Evolutionary conservation across 2,888 invertebrate genomes (phyloP).

Genomic region (Spatulosminthurus flaviceps): DNA sequence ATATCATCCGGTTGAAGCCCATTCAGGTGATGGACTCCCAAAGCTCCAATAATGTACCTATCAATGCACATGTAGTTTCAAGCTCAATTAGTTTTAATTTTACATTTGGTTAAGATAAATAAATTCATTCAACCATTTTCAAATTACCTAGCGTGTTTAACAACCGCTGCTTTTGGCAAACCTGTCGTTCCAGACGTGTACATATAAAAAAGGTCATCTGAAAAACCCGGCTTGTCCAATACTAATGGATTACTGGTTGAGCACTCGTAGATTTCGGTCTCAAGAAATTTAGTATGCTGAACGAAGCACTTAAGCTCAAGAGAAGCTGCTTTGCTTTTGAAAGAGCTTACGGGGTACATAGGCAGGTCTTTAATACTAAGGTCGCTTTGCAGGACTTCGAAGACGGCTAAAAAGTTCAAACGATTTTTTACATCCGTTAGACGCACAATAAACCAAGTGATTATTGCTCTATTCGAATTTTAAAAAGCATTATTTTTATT

Average conservation of each 20-base stretch:
- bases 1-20: conserved; percentile 4
- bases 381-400: too few relatives aligned
- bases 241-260: neutral
- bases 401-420: too few relatives aligned
- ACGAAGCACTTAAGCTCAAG: too few relatives aligned
- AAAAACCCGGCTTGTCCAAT: conserved; percentile 1
- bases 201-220: conserved; percentile 73
- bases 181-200: conserved; percentile 99
- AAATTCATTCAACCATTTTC: neutral
- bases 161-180: conserved; percentile 95
- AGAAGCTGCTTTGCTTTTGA: too few relatives aligned
- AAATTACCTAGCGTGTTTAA: conserved; percentile 86
- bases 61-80: too few relatives aligned
- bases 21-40: conserved; percentile 31
- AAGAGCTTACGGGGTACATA: neutral
- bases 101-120: too few relatives aligned
- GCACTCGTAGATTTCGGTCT: neutral
- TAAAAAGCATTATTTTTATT: too few relatives aligned
- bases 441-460: too few relatives aligned
- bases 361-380: neutral
- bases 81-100: too few relatives aligned
- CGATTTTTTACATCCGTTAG: too few relatives aligned
- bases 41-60: conserved; percentile 38
- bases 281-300: neutral
- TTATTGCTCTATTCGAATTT: too few relatives aligned